A percentile compares a stretch with the other conserved stretches of the same genome.
Conservation (phyloP, 2,888 invertebrate species). For the Drepanosiphum platanoidis region DNA sequence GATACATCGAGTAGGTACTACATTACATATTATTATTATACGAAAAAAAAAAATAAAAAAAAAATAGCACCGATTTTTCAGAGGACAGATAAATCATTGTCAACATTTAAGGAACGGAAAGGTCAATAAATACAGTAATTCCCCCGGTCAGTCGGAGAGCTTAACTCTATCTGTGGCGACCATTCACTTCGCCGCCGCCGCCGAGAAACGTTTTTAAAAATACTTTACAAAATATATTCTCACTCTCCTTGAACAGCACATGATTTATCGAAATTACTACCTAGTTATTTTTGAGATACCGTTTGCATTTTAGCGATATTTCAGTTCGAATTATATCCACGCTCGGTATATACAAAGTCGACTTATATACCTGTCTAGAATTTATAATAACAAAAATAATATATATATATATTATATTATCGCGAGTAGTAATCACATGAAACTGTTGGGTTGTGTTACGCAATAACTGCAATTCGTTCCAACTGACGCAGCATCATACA, state of each 20-base stretch:
- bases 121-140: slow-evolving; percentile 50
- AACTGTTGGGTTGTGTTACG: neutral
- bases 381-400: neutral
- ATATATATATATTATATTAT: no score
- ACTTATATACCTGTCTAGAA: neutral
- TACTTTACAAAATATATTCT: slow-evolving; percentile 44
- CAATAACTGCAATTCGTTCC: neutral
- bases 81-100: slow-evolving; percentile 45
- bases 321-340: neutral
- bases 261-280: slow-evolving; percentile 8
- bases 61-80: neutral
- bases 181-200: slow-evolving; percentile 44
- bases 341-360: neutral
- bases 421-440: neutral
- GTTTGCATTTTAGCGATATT: slow-evolving; percentile 20
- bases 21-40: no score
- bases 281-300: neutral
- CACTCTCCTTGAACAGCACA: neutral
- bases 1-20: neutral
- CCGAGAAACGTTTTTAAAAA: slow-evolving; percentile 1
- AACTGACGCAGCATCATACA: neutral
- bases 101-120: slow-evolving; percentile 25
- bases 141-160: slow-evolving; percentile 11
- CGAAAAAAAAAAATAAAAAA: neutral
- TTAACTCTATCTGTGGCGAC: slow-evolving; percentile 49